A percentile compares a stretch with the other conserved stretches of the same genome.
These are phyloP conservation scores for Gryllus bimaculatus DNA, from an alignment of 1,140 invertebrate genomes.

Conservation along the genomic window DNA sequence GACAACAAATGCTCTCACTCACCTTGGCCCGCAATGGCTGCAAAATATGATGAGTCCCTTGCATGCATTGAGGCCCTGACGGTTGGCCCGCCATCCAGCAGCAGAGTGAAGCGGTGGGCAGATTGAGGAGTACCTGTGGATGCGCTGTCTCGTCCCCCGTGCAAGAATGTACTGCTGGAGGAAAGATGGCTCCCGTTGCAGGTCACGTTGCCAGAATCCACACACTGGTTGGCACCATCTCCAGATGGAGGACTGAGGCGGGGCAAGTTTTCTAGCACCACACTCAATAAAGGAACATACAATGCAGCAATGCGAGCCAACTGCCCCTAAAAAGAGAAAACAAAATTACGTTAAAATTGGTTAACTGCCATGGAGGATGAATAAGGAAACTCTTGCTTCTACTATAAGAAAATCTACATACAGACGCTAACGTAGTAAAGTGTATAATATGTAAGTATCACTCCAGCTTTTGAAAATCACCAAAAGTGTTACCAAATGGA, in stretches of 20 bases:
- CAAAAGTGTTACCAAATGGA: no score
- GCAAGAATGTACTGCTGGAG: slow-evolving; percentile 38
- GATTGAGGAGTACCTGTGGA: slow-evolving; percentile 37
- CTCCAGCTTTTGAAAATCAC: no score
- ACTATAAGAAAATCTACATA: no score
- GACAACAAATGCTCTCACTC: slow-evolving; percentile 28
- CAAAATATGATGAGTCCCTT: slow-evolving; percentile 63
- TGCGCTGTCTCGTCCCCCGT: slow-evolving; percentile 24
- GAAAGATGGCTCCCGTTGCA: slow-evolving; percentile 37
- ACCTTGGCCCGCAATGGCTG: slow-evolving; percentile 66
- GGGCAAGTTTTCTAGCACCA: slow-evolving; percentile 73
- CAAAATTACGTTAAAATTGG: no score
- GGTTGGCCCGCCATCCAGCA: slow-evolving; percentile 18
- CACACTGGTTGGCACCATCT: slow-evolving; percentile 2
- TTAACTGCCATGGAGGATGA: no score
- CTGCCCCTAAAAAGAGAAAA: slow-evolving; percentile 46
- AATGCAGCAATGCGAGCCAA: slow-evolving; percentile 77
- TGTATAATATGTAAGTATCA: no score
- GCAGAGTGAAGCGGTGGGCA: slow-evolving; percentile 23
- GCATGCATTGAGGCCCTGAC: slow-evolving; percentile 47
- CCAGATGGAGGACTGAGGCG: slow-evolving; percentile 42
- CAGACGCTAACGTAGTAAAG: no score
- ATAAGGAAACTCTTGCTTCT: no score
- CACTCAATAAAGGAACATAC: slow-evolving; percentile 80
- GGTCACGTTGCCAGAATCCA: slow-evolving; percentile 2